Base-by-base conservation (phyloP, 2,888 invertebrate genomes). In the Trimorus sp. region DNA sequence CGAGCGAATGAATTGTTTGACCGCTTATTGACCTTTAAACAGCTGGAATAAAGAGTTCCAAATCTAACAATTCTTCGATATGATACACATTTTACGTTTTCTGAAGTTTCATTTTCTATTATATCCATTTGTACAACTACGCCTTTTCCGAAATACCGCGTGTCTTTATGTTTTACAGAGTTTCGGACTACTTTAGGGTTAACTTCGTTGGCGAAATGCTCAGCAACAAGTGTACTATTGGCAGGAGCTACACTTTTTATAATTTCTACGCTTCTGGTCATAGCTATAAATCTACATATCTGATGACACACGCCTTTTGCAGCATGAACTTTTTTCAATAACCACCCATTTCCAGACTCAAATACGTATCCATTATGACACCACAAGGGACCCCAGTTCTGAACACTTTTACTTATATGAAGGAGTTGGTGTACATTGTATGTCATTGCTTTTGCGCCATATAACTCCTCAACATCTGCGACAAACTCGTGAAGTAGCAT, bases 11-110 rank as follows among this genome's bases (percentile, higher is more conserved):
- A 63, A 42, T 63, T 63, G 14, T 63, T 37, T 9, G 63, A 37
- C n/a, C 63, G 63, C 26, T 15, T 36, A 14, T 49, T 63, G 4
- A 37, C 8, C 49, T 63, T 63, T 11, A 36, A 1, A 37, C 49
- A 49, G 37, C 48, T 42, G 1, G 37, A 38, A 51, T 51, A 51
- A 9, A 65, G 9, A 14, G 49, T 49, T 1, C 65, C 65, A 38
- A 53, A 26, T n/a, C 53, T 65, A 15, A 65, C 66, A 42, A 66
- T 66, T 66, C 66, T 53, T 1, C 7, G 0, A 12, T 42, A 66
- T 15, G 37, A 53, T n/a, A 15, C 12, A n/a, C 42, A 54, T 38
- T 53, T 8, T 4, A 7, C 12, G 54, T 53, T 48, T 3, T 3
- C 0, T n/a, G 49, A 3, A 14, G 16, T 14, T 1, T 14, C 14